Evolutionary conservation across 2,888 invertebrate genomes (phyloP).

Genomic region (Lagria hirta): DNA sequence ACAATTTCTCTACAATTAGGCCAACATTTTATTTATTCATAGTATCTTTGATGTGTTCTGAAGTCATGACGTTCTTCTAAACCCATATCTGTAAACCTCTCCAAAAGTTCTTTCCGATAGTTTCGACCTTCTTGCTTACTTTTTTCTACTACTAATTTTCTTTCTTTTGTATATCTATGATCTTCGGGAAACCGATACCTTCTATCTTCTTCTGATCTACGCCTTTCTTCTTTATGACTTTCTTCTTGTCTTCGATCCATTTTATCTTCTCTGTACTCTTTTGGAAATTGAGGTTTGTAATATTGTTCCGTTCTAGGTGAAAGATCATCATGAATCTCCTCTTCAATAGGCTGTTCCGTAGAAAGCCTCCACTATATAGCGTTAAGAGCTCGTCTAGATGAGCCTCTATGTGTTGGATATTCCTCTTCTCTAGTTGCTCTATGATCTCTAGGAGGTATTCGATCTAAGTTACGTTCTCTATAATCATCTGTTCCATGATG

Average conservation of each 20-base stretch:
- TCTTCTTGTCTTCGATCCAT: constrained; percentile 29
- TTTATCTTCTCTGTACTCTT: constrained; percentile 48
- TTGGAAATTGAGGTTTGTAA: constrained; percentile 52
- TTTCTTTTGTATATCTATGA: constrained; percentile 20
- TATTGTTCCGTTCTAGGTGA: constrained; percentile 46
- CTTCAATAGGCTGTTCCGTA: constrained; percentile 56
- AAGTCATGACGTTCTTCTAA: constrained; percentile 51
- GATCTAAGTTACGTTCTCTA: constrained; percentile 44
- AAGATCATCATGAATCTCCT: constrained; percentile 52
- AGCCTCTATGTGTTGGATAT: constrained; percentile 58
- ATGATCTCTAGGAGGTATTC: constrained; percentile 43
- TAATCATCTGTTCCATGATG: constrained; percentile 50
- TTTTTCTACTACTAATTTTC: constrained; percentile 31
- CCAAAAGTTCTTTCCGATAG: constrained; percentile 51
- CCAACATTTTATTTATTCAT: constrained; percentile 41
- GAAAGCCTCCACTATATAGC: constrained; percentile 68
- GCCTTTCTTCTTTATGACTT: constrained; percentile 30
- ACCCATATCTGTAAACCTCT: constrained; percentile 53
- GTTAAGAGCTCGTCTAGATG: constrained; percentile 71
- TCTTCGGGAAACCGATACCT: constrained; percentile 35
- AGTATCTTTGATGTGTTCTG: constrained; percentile 50
- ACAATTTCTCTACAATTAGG: constrained; percentile 26
- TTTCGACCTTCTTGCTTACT: constrained; percentile 50
- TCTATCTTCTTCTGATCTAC: constrained; percentile 28
- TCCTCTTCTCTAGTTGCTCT: constrained; percentile 49